Conservation (phyloP, 2,113 vertebrate genomes). For the Bufo gargarizans region DNA sequence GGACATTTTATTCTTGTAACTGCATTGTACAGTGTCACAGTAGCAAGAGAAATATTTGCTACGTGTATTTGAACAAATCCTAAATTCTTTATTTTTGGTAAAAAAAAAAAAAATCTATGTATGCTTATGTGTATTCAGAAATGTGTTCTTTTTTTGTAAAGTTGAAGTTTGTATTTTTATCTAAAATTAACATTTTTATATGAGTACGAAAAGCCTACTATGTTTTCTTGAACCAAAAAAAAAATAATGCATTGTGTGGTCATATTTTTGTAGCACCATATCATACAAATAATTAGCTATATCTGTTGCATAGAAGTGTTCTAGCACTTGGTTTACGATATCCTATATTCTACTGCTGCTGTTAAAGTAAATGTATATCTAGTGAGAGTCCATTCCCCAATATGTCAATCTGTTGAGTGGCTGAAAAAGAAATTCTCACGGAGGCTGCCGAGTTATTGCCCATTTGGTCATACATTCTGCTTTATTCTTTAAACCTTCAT, state of each 20-base stretch:
- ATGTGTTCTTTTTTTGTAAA: conserved; percentile 81
- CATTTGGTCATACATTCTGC: not conserved
- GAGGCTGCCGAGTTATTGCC: not conserved
- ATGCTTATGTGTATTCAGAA: conserved; percentile 87
- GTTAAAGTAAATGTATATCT: conserved; percentile 18
- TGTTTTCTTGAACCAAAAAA: conserved; percentile 73
- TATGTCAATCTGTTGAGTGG: conserved; percentile 19
- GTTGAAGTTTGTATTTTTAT: conserved; percentile 87
- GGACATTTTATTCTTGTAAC: conserved; percentile 71
- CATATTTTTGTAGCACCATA: conserved; percentile 69
- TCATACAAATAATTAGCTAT: conserved; percentile 68
- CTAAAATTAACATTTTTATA: conserved; percentile 81
- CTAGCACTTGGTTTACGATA: conserved; percentile 49
- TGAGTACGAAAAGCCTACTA: conserved; percentile 75
- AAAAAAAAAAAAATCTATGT: conserved; percentile 73
- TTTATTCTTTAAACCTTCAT: not conserved
- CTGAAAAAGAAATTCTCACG: not conserved
- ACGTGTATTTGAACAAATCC: conserved; percentile 77
- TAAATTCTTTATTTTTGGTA: conserved; percentile 97
- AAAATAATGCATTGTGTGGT: conserved; percentile 64
- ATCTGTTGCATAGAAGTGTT: conserved; percentile 52
- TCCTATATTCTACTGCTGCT: conserved; percentile 59
- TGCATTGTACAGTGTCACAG: conserved; percentile 75
- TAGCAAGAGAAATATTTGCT: conserved; percentile 73
- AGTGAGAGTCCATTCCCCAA: conserved; percentile 2